These are phyloP conservation scores for Acanthurus tractus DNA, from an alignment of 2,797 vertebrate genomes.

Conservation along the genomic window DNA sequence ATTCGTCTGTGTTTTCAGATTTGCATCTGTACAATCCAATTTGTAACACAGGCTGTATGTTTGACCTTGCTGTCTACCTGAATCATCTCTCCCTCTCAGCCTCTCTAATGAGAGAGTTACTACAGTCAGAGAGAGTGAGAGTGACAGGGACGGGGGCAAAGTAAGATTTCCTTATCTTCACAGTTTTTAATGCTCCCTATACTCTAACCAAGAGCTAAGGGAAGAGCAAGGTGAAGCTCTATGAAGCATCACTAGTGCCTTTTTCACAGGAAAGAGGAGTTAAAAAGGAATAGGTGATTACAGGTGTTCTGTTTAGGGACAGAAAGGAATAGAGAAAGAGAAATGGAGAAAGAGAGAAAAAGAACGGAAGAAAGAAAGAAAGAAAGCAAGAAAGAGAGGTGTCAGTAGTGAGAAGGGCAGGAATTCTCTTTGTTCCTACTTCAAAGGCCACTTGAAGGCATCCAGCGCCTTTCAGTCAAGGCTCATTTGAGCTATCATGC, in stretches of 20 bases:
- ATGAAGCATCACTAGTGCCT: slow-evolving; percentile 31
- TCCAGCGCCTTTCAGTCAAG: slow-evolving; percentile 56
- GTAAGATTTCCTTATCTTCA: slow-evolving; percentile 29
- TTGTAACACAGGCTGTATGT: slow-evolving; percentile 45
- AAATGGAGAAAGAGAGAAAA: background rate
- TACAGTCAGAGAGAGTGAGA: slow-evolving; percentile 23
- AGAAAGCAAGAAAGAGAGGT: slow-evolving; percentile 31
- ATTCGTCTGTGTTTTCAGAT: slow-evolving; percentile 32
- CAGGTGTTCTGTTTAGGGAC: slow-evolving; percentile 60
- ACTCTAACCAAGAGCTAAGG: slow-evolving; percentile 15
- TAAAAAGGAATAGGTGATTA: slow-evolving; percentile 77
- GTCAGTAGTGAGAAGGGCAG: slow-evolving; percentile 53
- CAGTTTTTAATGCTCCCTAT: slow-evolving; percentile 25
- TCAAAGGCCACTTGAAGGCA: slow-evolving; percentile 74
- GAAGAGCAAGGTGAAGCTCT: slow-evolving; percentile 10
- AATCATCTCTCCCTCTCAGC: slow-evolving; percentile 37
- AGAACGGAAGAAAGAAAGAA: background rate
- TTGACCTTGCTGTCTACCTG: slow-evolving; percentile 58
- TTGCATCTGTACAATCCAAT: slow-evolving; percentile 50
- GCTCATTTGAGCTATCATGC: slow-evolving; percentile 62
- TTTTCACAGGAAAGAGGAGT: slow-evolving; percentile 47
- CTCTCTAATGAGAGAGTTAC: slow-evolving; percentile 43
- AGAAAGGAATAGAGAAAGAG: slow-evolving; percentile 15
- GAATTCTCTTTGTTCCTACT: slow-evolving; percentile 82
- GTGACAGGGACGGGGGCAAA: slow-evolving; percentile 19